These are phyloP conservation scores for Acanthococcus lagerstroemiae DNA, from an alignment of 2,888 invertebrate genomes.

Conservation along the genomic window DNA sequence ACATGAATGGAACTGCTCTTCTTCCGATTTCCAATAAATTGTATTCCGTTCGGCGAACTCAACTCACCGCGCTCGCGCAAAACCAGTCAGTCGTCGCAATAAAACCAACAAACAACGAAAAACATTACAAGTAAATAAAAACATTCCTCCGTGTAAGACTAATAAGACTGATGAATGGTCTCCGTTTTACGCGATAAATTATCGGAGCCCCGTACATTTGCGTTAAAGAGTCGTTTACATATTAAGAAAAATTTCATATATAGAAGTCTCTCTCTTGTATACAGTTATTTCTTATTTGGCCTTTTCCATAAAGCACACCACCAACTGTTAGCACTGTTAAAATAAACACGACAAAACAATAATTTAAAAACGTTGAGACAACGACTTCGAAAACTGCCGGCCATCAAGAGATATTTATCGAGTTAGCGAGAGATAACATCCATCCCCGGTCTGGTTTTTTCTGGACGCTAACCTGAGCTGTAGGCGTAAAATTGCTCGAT, in stretches of 20 bases:
- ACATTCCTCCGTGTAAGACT: not conserved
- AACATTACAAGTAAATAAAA: not conserved
- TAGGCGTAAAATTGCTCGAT: no score
- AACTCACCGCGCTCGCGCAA: no score
- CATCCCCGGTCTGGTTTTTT: no score
- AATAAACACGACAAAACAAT: constrained; percentile 26
- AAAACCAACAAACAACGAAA: not conserved
- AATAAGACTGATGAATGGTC: constrained; percentile 17
- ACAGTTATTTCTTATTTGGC: constrained; percentile 11
- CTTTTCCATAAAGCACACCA: constrained; percentile 25
- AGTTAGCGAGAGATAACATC: constrained; percentile 20
- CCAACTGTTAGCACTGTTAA: constrained; percentile 28
- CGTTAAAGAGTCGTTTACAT: constrained; percentile 1
- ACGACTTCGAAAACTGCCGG: constrained; percentile 10
- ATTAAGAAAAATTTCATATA: constrained; percentile 15
- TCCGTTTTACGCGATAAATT: constrained; percentile 16
- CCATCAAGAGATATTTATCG: constrained; percentile 17
- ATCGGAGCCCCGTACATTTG: not conserved
- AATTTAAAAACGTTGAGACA: constrained; percentile 21
- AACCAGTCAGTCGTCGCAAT: no score
- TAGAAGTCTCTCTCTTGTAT: constrained; percentile 13
- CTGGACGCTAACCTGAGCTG: no score
- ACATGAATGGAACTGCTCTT: no score
- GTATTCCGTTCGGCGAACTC: no score
- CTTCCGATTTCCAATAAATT: no score